Base-by-base conservation (phyloP, 2,113 vertebrate genomes). In the Apus apus region DNA sequence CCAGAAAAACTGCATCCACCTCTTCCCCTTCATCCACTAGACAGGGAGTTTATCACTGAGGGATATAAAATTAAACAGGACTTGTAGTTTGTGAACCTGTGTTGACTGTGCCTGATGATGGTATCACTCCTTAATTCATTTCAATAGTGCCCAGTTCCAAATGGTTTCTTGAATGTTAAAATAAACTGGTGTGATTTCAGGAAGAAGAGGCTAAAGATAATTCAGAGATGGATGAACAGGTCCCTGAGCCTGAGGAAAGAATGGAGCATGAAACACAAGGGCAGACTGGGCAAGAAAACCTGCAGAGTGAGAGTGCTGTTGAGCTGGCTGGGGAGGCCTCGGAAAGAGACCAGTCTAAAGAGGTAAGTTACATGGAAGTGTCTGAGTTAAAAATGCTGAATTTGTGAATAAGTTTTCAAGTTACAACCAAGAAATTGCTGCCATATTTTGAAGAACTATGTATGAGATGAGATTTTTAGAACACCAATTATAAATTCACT, bases 321-420 rank as follows among this genome's bases (percentile, higher is more conserved):
- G 99, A 99, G 97, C 93, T 99, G 95, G 99, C 98, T 40, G 99
- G 99, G 77, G 98, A 98, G 6, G 98, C 98, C 0, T 98, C 99
- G 1, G 98, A 99, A 96, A 98, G 62, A 94, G 99, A 99, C 61
- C 95, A 98, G 15, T 98, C 98, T 20, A 99, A 99, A 97, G 99
- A 99, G 99, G 99, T 99, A 50, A 84, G 40, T 92, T n/a, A 34
- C 18, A 8, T 46, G 29, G 25, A 46, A 54, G 13, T 58, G 30
- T 64, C 20, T 1, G 6, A 43, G 61, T 54, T 82, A n/a, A 68
- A 87, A 88, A 80, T 23, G 27, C 46, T 61, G 10, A 22, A 65
- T 46, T 40, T 85, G 8, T 70, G 30, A 76, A 18, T 53, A 16
- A 11, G 16, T 56, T 77, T 72, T 79, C 29, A 30, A 57, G 45